These are phyloP conservation scores for Sapayoa aenigma DNA, from an alignment of 2,113 vertebrate genomes.

Conservation along the genomic window DNA sequence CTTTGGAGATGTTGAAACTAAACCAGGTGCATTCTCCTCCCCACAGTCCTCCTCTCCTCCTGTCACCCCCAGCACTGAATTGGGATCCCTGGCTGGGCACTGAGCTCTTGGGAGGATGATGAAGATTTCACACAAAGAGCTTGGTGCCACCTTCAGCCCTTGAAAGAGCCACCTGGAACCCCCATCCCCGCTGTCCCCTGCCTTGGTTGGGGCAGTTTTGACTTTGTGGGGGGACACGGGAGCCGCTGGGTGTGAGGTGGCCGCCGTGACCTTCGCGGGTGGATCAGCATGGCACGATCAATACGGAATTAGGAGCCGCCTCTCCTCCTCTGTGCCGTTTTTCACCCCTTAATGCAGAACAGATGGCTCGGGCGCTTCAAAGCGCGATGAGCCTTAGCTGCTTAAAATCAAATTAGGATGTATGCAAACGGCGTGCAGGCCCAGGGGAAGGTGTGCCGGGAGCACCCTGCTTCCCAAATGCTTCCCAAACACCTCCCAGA, in stretches of 20 bases:
- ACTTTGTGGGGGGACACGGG: background rate
- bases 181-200: background rate
- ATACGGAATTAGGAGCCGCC: background rate
- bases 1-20: rapidly evolving
- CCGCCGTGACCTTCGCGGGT: background rate
- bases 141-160: background rate
- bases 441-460: background rate
- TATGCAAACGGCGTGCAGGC: background rate
- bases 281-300: background rate
- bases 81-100: background rate
- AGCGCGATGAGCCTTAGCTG: conserved; percentile 43
- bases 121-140: background rate
- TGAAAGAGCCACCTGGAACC: rapidly evolving
- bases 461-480: background rate
- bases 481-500: background rate
- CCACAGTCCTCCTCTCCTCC: background rate
- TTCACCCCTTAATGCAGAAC: conserved; percentile 28
- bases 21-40: rapidly evolving
- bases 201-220: rapidly evolving
- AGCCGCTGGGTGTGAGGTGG: rapidly evolving
- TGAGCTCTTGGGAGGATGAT: background rate
- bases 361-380: conserved; percentile 43
- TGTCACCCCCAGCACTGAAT: rapidly evolving
- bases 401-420: conserved; percentile 59
- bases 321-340: background rate